These are phyloP conservation scores for Clupea harengus DNA, from an alignment of 2,113 vertebrate species.

Conservation along the genomic window DNA sequence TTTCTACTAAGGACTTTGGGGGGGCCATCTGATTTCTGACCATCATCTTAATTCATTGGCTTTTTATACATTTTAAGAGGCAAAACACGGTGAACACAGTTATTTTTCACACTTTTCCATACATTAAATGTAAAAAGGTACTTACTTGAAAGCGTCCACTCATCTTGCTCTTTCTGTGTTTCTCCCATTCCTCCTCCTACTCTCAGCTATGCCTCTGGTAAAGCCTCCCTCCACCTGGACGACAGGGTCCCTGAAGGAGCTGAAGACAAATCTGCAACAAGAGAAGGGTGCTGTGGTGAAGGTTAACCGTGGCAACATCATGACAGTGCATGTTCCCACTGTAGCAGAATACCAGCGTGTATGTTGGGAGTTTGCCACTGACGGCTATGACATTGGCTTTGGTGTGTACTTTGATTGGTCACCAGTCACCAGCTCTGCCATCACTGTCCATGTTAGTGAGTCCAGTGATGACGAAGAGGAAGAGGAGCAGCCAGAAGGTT, in stretches of 20 bases:
- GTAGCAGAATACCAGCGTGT: slow-evolving; percentile 88
- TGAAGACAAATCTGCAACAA: slow-evolving; percentile 84
- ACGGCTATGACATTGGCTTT: slow-evolving; percentile 95
- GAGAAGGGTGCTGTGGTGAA: slow-evolving; percentile 89
- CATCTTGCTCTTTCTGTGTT: not conserved
- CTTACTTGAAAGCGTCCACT: not conserved
- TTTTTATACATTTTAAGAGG: no score
- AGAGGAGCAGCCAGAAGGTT: slow-evolving; percentile 90
- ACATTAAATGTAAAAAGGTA: no score
- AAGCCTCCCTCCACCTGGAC: slow-evolving; percentile 88
- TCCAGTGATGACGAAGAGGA: slow-evolving; percentile 98
- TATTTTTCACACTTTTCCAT: no score
- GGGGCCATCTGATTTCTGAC: no score
- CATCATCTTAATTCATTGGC: no score
- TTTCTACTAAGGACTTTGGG: no score
- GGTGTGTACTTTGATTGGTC: slow-evolving; percentile 98
- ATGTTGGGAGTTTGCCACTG: slow-evolving; percentile 97
- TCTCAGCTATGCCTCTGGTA: slow-evolving; percentile 80
- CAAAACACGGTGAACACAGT: no score
- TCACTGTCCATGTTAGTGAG: slow-evolving; percentile 96
- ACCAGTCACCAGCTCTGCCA: slow-evolving; percentile 84
- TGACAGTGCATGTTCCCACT: slow-evolving; percentile 92
- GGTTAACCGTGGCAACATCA: slow-evolving; percentile 91
- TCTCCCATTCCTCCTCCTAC: slow-evolving; percentile 29
- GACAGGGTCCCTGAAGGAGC: slow-evolving; percentile 83